phyloP scores from a whole-genome alignment of 2,797 vertebrate genomes.

The Rhyacichthys aspro region DNA sequence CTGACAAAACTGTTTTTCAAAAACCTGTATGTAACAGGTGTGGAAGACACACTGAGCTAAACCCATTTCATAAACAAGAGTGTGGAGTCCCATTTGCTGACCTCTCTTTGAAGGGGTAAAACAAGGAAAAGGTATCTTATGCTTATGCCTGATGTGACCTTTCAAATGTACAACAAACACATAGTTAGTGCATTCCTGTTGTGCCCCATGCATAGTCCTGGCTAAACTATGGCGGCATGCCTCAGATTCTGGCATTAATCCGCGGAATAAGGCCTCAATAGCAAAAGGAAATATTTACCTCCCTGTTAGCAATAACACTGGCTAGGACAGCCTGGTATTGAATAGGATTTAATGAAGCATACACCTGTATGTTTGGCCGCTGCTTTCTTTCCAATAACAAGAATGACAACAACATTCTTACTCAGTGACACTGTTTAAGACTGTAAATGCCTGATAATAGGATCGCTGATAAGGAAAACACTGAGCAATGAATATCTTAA shows the following conservation, averaged over 20 bases:
- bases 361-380: background rate
- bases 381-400: conserved; percentile 18
- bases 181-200: conserved; percentile 71
- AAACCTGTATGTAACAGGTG: no score
- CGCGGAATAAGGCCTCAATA: conserved; percentile 57
- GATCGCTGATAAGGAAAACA: conserved; percentile 18
- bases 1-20: no score
- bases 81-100: no score
- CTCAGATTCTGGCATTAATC: conserved; percentile 68
- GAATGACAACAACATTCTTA: conserved; percentile 33
- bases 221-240: conserved; percentile 54
- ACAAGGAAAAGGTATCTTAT: no score
- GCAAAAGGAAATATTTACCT: conserved; percentile 74
- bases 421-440: conserved; percentile 10
- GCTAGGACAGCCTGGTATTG: conserved; percentile 13
- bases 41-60: no score
- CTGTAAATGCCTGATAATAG: conserved; percentile 15
- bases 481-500: background rate
- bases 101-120: no score
- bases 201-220: conserved; percentile 49
- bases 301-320: conserved; percentile 52
- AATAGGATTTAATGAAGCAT: conserved; percentile 34
- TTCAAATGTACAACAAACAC: conserved; percentile 66
- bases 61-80: no score
- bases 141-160: conserved; percentile 17